A percentile compares a stretch with the other conserved stretches of the same genome.
Evolutionary conservation across 2,113 vertebrate genomes (phyloP).

Genomic region (Lepus americanus): DNA sequence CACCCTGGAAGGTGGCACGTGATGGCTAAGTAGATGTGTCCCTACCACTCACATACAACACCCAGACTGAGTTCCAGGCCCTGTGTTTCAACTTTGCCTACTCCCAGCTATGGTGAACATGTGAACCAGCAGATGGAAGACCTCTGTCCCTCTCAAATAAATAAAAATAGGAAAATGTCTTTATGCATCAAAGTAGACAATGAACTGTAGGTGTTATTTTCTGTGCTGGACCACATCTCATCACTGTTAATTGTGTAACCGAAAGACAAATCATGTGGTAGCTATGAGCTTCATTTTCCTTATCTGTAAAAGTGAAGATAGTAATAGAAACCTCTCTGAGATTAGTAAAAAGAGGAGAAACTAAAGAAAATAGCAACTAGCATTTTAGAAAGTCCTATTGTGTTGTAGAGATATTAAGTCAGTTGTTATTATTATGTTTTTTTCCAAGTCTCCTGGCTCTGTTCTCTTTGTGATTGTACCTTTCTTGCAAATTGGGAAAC

Average conservation of each 20-base stretch:
- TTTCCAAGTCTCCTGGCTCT: background rate
- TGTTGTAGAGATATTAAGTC: background rate
- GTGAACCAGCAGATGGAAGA: no score
- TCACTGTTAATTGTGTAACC: background rate
- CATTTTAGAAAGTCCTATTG: background rate
- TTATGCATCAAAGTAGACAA: background rate
- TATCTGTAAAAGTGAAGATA: background rate
- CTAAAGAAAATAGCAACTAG: background rate
- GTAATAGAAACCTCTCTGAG: background rate
- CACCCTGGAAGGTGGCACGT: no score
- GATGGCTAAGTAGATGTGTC: no score
- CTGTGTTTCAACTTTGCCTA: no score
- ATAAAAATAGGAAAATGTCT: background rate
- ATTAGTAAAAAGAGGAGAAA: background rate
- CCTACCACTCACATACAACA: no score
- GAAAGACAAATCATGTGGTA: background rate
- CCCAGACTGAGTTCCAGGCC: no score
- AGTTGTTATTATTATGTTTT: background rate
- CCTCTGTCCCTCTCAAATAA: no score
- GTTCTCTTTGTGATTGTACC: background rate
- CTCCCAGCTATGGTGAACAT: no score
- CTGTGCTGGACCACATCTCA: background rate
- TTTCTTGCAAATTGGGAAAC: background rate
- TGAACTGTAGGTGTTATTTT: accelerated
- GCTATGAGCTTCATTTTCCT: background rate